A percentile compares a stretch with the other conserved stretches of the same genome.
phyloP scores from a whole-genome alignment of 2,888 invertebrate genomes.

The Platycheirus rosarum region DNA sequence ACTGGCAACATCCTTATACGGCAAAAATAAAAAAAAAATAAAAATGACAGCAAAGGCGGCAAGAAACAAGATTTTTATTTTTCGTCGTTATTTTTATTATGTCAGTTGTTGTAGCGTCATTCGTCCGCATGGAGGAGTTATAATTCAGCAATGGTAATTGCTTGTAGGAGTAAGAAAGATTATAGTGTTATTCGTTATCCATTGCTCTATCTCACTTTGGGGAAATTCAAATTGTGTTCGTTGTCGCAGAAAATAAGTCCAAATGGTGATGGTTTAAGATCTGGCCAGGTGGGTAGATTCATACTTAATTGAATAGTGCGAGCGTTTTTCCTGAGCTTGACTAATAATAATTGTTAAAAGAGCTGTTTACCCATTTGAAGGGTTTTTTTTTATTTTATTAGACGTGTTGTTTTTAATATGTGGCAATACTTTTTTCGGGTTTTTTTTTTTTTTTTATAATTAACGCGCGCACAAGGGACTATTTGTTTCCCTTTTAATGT shows the following conservation, averaged over 20 bases:
- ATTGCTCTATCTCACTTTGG: constrained; percentile 8
- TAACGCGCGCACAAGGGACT: too few species aligned
- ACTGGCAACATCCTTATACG: constrained; percentile 67
- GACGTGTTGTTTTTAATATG: too few species aligned
- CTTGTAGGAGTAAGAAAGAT: constrained; percentile 49
- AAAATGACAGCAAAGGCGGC: constrained; percentile 57
- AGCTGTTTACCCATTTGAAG: too few species aligned
- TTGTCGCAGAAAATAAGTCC: constrained; percentile 32
- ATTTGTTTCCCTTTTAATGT: too few species aligned
- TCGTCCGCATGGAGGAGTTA: constrained; percentile 7
- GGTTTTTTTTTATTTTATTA: too few species aligned
- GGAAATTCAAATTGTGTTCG: constrained; percentile 57
- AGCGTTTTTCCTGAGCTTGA: constrained; percentile 37
- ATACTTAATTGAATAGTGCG: constrained; percentile 67
- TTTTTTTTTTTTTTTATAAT: too few species aligned
- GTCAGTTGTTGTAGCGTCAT: background rate
- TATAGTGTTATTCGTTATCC: constrained; percentile 58
- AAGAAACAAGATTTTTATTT: constrained; percentile 36
- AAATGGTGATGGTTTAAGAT: constrained; percentile 46
- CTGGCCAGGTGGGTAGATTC: constrained; percentile 66
- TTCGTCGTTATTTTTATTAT: background rate
- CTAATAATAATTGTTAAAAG: background rate
- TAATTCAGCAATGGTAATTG: background rate
- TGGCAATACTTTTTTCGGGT: too few species aligned
- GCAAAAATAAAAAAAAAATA: constrained; percentile 25